Evolutionary conservation across 2,113 vertebrate genomes (phyloP), one percentile per base, ranked within the genome.

Genomic region (Chloropsis cyanopogon): DNA sequence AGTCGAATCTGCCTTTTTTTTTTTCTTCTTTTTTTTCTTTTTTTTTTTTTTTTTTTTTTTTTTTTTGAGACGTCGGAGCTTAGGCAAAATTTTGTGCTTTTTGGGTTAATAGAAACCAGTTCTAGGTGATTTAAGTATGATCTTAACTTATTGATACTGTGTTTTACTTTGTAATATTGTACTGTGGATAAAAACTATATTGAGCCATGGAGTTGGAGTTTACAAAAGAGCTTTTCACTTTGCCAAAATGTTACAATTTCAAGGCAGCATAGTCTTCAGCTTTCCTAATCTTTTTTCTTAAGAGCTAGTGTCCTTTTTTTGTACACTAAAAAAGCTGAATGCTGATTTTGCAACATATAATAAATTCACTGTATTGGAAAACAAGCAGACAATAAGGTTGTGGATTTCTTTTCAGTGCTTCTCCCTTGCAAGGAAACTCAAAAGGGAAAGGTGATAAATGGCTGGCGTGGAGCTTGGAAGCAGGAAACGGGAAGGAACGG

Each of bases 161-260:
- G 95, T 96, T 93, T 88, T 94, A 82, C 96, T 96, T 97, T 95
- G 95, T 96, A 94, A 97, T 96, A 95, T 97, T 96, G 97, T 97
- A 97, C 97, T 97, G 97, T 96, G 96, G 97, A 97, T 93, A 97
- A 96, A 90, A 96, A 93, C 95, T 82, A 90, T 92, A 95, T 97
- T 98, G 97, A 98, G 97, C 97, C 97, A 97, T 97, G 96, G 94
- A 96, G 96, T 97, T 97, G 97, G 97, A 98, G 97, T 98, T 98
- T 98, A 98, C 98, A 97, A 93, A 96, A 96, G 84, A 93, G 94
- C 95, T 97, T 97, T 97, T 97, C 97, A 97, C 96, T 97, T 97
- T 98, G 98, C 98, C 98, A 98, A 98, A 98, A 97, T 90, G 96
- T 98, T 97, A 96, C 93, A 79, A 81, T 97, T 93, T 92, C 92